phyloP scores from a whole-genome alignment of 2,888 invertebrate species.

The Ectemnius continuus region DNA sequence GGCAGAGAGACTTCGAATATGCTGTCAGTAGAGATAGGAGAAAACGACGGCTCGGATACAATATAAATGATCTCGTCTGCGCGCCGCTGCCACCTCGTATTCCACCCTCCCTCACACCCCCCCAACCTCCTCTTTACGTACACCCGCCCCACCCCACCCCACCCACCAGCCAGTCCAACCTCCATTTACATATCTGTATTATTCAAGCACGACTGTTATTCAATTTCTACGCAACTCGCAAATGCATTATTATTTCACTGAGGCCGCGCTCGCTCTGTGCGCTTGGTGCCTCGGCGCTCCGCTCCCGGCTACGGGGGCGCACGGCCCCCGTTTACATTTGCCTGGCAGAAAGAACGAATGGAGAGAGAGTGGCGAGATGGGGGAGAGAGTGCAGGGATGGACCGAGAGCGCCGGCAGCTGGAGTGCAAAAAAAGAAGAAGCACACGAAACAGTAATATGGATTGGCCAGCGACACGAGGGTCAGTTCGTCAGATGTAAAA shows the following conservation, averaged over 20 bases:
- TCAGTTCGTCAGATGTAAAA: too few species aligned
- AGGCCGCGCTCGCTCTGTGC: conserved; percentile 8
- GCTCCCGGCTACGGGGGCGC: conserved; percentile 15
- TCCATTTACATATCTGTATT: conserved; percentile 76
- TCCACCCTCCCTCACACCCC: too few species aligned
- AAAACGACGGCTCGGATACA: conserved; percentile 67
- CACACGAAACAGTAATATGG: too few species aligned
- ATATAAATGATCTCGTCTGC: conserved; percentile 74
- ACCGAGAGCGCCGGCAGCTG: neutral
- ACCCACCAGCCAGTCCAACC: conserved; percentile 44
- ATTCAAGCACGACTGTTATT: conserved; percentile 75
- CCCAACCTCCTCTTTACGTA: too few species aligned
- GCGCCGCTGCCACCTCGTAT: conserved; percentile 45
- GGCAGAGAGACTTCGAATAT: conserved; percentile 22
- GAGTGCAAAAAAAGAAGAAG: conserved; percentile 6
- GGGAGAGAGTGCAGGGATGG: conserved; percentile 9
- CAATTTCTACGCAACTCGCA: conserved; percentile 73
- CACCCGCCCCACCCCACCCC: too few species aligned
- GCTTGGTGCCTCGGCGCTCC: too few species aligned
- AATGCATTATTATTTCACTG: conserved; percentile 71
- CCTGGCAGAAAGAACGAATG: conserved; percentile 10
- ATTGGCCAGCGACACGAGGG: too few species aligned
- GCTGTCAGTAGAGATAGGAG: conserved; percentile 42
- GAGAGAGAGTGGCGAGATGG: conserved; percentile 11
- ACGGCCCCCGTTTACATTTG: conserved; percentile 16